Evolutionary conservation across 2,888 invertebrate genomes (phyloP), one percentile per base, ranked within the genome.

Genomic region (Drosophila atripex): DNA sequence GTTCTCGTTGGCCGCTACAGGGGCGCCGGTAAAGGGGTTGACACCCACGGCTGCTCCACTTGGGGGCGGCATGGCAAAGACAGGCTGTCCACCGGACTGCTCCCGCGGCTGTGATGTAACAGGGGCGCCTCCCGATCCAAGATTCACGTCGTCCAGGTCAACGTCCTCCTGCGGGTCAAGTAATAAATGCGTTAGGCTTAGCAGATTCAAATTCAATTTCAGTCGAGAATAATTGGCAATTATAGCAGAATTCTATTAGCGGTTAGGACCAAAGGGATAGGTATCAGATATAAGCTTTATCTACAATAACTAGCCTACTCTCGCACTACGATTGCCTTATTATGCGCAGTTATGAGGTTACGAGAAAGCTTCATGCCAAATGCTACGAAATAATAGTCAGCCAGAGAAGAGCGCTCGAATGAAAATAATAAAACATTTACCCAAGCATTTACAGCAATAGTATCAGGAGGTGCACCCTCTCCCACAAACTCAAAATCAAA

Each of bases 21-120:
- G 90, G 54, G 90, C 90, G 38, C 90, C 90, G 11, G 91, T 91
- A 70, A 92, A 92, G 14, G 92, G 92, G 89, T 92, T 92, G 30
- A 90, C 91, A 46, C 91, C 91, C 65, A 90, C 90, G 30, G 89
- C 86, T 54, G 89, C 85, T 50, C 89, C 84, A 45, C 86, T 84
- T 58, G 90, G 84, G 25, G 89, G 88, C 46, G 91, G 91, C 91
- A 91, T 91, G 55, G 92, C 91, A 58, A 87, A 91, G 1, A 86
- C 90, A 5, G 91, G 88, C 77, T 90, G 91, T n/a, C 88, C 88
- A 11, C 89, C 90, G 18, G 89, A 68, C 52, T 83, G 88, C 69
- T 90, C 88, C 12, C 90, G 85, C 43, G 90, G 91, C 66, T 91
- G 91, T 63, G 90, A 90, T 8, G 90, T 90, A 6, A 90, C 90